Conservation (phyloP, 64 coral and sea anemone species). For the Montipora efflorescens region DNA sequence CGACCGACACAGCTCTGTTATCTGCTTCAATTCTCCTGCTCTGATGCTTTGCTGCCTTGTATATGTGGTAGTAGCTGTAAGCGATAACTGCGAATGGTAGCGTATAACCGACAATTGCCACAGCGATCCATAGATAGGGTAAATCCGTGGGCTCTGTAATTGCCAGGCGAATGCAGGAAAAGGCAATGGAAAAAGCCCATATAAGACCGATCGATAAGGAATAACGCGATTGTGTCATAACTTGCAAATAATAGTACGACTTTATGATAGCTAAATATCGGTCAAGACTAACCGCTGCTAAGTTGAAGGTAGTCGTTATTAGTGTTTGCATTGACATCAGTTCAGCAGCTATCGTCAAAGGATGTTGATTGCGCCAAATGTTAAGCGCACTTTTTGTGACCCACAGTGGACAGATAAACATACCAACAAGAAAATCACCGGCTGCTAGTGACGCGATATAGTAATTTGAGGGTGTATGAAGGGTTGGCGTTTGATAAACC, state of each 20-base stretch:
- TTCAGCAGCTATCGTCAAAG: conserved; percentile 62
- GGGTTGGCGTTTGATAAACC: conserved; percentile 59
- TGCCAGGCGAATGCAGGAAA: conserved; percentile 57
- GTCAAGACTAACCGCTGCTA: conserved; percentile 75
- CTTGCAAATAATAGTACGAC: conserved; percentile 51
- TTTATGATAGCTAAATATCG: conserved; percentile 74
- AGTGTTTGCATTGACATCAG: conserved; percentile 75
- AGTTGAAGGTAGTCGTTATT: conserved; percentile 71
- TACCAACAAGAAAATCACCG: conserved; percentile 77
- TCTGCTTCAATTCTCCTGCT: conserved; percentile 47
- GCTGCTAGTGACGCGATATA: conserved; percentile 77
- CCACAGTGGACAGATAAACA: conserved; percentile 69
- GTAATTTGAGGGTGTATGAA: conserved; percentile 83
- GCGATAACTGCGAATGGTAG: conserved; percentile 77
- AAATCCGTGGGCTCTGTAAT: conserved; percentile 34
- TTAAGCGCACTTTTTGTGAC: conserved; percentile 75
- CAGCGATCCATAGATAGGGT: conserved; percentile 78
- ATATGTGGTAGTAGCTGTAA: conserved; percentile 80
- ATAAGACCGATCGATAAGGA: conserved; percentile 28
- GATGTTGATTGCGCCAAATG: conserved; percentile 61
- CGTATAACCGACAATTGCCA: conserved; percentile 74
- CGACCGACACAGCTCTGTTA: conserved; percentile 9
- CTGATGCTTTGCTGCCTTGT: conserved; percentile 62
- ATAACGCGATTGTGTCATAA: conserved; percentile 55
- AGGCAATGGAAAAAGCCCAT: conserved; percentile 75